Base-by-base conservation (phyloP, 2,888 invertebrate genomes). In the Agrilus cyanescens region DNA sequence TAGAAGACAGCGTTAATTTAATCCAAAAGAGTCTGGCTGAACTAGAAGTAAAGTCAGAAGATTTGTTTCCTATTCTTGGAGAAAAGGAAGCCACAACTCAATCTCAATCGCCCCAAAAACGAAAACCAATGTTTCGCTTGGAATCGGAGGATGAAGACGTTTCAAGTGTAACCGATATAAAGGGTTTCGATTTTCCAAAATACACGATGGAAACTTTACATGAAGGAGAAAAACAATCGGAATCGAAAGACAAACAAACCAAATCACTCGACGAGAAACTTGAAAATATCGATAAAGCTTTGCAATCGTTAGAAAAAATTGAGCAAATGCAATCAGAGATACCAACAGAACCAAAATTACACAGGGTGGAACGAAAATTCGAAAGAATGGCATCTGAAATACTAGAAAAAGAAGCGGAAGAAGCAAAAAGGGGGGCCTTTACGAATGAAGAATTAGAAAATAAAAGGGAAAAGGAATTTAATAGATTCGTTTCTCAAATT, bases 321-420 rank as follows among this genome's bases (percentile, higher is more conserved):
- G 43, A 43, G 34, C 15, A 41, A 12, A 45, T 47, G 20, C 20
- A 30, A 2, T 39, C 32, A 30, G 41, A 38, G 41, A 42, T 45
- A 37, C 55, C 54, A 38, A 50, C 48, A 10, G 66, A 67, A 48
- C 60, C 59, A 44, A 70, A 69, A 58, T 54, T 69, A 35, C 61
- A 61, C 46, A 57, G 68, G 46, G 67, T 71, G 38, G 72, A 72
- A 51, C 60, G 69, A 43, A 66, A 68, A 55, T 72, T 72, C 56
- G 71, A 72, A 56, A 55, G 69, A 52, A 68, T 72, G 67, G 69
- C 71, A 33, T 71, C 71, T 12, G 65, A 71, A 54, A 63, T 63
- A 13, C 52, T 70, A 43, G 67, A 68, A 38, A 58, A 58, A 44
- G 65, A 65, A 37, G 49, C 46, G 29, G 44, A 41, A 38, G 59